These are phyloP conservation scores for Aphodius granarius DNA, from an alignment of 2,888 invertebrate species.

Conservation along the genomic window DNA sequence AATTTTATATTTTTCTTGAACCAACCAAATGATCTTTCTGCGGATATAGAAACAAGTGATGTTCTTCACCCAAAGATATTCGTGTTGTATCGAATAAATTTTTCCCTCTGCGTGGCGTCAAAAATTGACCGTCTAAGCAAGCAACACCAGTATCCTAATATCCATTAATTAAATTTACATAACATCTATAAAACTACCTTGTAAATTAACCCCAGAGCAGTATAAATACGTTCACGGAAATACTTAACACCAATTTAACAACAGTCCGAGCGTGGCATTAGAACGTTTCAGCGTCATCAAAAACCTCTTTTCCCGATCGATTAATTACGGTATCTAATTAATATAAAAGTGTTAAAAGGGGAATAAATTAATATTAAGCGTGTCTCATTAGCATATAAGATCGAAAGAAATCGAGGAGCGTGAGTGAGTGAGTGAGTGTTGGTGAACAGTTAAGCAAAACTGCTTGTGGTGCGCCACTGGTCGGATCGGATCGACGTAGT, in stretches of 20 bases:
- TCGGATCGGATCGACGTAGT: constrained; percentile 39
- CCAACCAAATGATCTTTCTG: too few relatives aligned
- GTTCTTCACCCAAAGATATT: too few relatives aligned
- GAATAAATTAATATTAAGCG: neutral
- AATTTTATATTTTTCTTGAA: too few relatives aligned
- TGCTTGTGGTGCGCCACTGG: neutral
- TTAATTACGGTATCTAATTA: neutral
- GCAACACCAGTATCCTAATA: neutral
- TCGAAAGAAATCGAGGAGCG: neutral
- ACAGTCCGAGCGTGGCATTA: neutral
- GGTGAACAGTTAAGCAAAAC: neutral
- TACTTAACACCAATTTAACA: neutral
- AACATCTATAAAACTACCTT: neutral
- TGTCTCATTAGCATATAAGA: neutral
- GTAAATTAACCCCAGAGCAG: neutral
- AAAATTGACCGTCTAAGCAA: neutral
- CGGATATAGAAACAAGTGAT: too few relatives aligned
- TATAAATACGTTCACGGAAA: neutral
- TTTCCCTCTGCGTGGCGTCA: neutral
- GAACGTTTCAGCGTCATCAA: neutral
- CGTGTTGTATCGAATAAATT: neutral
- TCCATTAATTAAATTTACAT: neutral
- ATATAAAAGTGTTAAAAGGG: neutral
- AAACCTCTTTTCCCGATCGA: neutral
- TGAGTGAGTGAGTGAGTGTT: neutral